Evolutionary conservation across 2,888 invertebrate genomes (phyloP), one percentile per base, ranked within the genome.

Genomic region (Desoria tigrina): DNA sequence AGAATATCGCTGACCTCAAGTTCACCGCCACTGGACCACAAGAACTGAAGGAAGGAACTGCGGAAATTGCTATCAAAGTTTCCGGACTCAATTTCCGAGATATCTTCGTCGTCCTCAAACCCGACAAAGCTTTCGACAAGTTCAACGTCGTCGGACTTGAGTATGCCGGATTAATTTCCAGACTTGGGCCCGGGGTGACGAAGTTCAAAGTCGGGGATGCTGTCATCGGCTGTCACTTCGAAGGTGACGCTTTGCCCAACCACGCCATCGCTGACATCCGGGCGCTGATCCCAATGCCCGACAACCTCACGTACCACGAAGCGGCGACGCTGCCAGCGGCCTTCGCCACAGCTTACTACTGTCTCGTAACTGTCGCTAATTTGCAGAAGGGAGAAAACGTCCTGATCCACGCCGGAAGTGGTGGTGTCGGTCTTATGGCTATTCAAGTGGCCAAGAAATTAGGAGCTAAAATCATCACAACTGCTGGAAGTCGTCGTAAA

Each of bases 361-460:
- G 64, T 23, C 42, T 70, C 24, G 28, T 67, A 3, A 59, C 4
- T 7, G 42, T 70, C 14, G 70, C 67, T 11, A 39, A 63, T 11
- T 37, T 70, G 42, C 42, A 59, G 32, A 27, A 32, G 4, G 57
- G 58, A 16, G 70, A 70, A 2, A 58, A 59, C 1, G 63, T 70
- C 1, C 32, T 70, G 42, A 68, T 70, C 49, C 70, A 68, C 28
- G 62, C 65, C 18, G 70, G 32, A 18, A 61, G 65, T 2, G 71
- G 71, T 1, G 71, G 71, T n/a, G 71, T 71, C 0, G 71, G 71
- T 2, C 42, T 71, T 1, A 18, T 42, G 26, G 67, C 65, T 3
- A 68, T 71, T 42, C 70, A 70, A 37, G 11, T 71, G 50, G 68
- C 65, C 11, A 57, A 58, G 24, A 37, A 45, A 11, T 18, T 68